Evolutionary conservation across 1,140 invertebrate genomes (phyloP), one percentile per base, ranked within the genome.

Genomic region (Magallana gigas): DNA sequence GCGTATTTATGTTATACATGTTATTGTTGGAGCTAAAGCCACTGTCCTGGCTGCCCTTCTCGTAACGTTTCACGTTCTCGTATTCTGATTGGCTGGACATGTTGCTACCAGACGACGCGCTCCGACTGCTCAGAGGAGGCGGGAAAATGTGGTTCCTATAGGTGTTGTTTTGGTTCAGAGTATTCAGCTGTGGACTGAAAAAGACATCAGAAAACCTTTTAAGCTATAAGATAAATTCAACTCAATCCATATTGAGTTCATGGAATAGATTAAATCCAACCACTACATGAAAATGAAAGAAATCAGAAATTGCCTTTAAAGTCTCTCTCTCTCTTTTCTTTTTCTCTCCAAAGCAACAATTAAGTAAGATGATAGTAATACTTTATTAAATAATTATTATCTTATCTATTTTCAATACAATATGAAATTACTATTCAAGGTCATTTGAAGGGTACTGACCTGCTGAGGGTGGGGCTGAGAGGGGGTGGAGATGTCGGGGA

Each of bases 91-190:
- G 91, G 76, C 90, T 89, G 12, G 88, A 89, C 88, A 89, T 89
- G 29, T 89, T 89, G 68, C 90, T 92, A 18, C 88, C 87, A 64
- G 87, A 88, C 12, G 90, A 90, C 64, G 88, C 88, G 81, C 87
- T 90, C 23, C 88, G 89, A 62, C 84, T 90, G 23, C 88, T 86
- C 62, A 92, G 81, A 82, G 91, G 88, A 8, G 95, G 95, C 16
- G 58, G 81, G 87, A 94, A 95, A 71, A 93, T 93, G 85, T 95
- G 94, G 85, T 90, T 94, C 23, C 94, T 93, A 85, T 95, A 94
- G 11, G 94, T 8, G 94, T 93, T 76, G 93, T 92, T 90, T 95
- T 95, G 1, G 95, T 94, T 62, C 16, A 83, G n/a, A 1, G 57
- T 36, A 48, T 68, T 88, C 82, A 92, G 85, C 89, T 92, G 91